These are phyloP conservation scores for Rallus crepitans DNA, from an alignment of 2,797 vertebrate genomes.

Conservation along the genomic window DNA sequence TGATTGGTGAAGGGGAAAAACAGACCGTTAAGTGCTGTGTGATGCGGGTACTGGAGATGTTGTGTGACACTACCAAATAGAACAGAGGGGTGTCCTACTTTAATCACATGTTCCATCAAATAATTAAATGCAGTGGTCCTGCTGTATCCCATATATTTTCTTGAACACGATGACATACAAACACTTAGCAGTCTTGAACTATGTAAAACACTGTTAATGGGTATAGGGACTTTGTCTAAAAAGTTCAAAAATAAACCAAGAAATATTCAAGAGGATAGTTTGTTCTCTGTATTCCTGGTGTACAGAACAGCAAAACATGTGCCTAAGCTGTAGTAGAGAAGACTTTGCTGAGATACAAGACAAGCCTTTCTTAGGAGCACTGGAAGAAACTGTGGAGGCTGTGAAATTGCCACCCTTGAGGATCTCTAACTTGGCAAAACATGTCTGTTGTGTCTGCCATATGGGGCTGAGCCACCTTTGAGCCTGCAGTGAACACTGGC, in stretches of 20 bases:
- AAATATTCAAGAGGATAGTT: neutral
- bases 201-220: neutral
- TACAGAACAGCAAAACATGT: neutral
- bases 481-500: neutral
- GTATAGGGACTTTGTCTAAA: neutral
- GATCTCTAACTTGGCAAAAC: neutral
- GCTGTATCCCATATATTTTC: neutral
- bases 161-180: neutral
- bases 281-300: neutral
- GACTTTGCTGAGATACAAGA: neutral
- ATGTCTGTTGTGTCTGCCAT: rapidly evolving
- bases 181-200: neutral
- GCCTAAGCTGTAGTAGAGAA: neutral
- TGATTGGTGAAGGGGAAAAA: neutral
- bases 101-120: neutral
- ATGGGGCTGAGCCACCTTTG: rapidly evolving
- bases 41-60: neutral
- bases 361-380: neutral
- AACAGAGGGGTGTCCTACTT: neutral
- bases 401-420: neutral
- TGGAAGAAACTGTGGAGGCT: neutral
- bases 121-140: neutral
- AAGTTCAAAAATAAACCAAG: neutral
- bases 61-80: neutral
- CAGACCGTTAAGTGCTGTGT: neutral